phyloP scores from a whole-genome alignment of 2,797 vertebrate genomes.

The Sparus aurata region DNA sequence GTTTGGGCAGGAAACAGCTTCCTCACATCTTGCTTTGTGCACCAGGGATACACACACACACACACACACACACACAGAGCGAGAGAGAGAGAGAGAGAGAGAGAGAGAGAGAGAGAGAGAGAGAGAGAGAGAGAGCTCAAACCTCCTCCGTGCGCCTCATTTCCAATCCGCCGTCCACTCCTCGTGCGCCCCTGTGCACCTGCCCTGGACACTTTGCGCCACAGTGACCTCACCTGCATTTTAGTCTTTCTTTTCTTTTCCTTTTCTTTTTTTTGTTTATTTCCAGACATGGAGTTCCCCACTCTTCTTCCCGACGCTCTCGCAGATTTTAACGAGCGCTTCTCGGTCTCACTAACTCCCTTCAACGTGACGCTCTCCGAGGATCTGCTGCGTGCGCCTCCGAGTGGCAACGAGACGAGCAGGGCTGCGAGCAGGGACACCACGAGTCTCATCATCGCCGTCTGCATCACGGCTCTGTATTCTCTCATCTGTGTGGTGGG shows the following conservation, averaged over 20 bases:
- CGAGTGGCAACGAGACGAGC: constrained; percentile 78
- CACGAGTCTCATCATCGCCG: constrained; percentile 84
- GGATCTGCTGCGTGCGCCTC: constrained; percentile 60
- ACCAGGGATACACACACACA: neutral
- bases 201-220: constrained; percentile 10
- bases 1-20: neutral
- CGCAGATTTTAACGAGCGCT: constrained; percentile 67
- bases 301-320: constrained; percentile 74
- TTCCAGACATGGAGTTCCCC: constrained; percentile 79
- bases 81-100: neutral
- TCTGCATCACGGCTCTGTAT: constrained; percentile 95
- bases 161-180: constrained; percentile 33
- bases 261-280: too few relatives aligned
- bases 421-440: constrained; percentile 72
- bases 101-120: constrained; percentile 22
- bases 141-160: constrained; percentile 23
- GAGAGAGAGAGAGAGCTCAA: constrained; percentile 1
- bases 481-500: constrained; percentile 95
- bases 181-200: neutral
- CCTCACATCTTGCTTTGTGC: constrained; percentile 19
- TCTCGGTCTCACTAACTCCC: constrained; percentile 64
- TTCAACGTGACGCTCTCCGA: constrained; percentile 78
- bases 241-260: neutral
- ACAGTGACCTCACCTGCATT: neutral
- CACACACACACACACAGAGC: neutral